These are phyloP conservation scores for Yponomeuta evonymella DNA, from an alignment of 2,888 invertebrate species.

Conservation along the genomic window DNA sequence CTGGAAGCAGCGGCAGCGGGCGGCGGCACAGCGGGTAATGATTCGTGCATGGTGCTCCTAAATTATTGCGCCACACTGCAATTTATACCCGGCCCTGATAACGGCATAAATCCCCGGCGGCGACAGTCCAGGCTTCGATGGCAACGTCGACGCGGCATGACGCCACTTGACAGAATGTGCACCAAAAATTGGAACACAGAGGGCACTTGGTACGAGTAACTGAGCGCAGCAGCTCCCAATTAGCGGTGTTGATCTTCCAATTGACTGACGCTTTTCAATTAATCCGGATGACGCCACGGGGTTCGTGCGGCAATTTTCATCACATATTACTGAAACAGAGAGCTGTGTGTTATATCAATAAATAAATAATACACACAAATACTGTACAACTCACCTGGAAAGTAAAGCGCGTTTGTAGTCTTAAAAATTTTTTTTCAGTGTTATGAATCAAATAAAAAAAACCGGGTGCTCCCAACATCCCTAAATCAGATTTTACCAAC, in stretches of 20 bases:
- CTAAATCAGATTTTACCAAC: too few species aligned
- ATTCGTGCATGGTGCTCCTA: slow-evolving; percentile 73
- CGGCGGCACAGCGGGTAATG: slow-evolving; percentile 68
- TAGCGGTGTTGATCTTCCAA: slow-evolving; percentile 14
- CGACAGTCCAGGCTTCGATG: slow-evolving; percentile 63
- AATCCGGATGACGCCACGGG: slow-evolving; percentile 3
- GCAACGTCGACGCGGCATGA: slow-evolving; percentile 61
- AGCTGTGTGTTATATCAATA: too few species aligned
- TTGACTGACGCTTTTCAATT: slow-evolving; percentile 13
- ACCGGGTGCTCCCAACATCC: too few species aligned
- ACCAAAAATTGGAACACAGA: slow-evolving; percentile 28
- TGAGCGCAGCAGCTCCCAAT: slow-evolving; percentile 17
- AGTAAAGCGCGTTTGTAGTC: too few species aligned
- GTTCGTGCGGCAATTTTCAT: not conserved
- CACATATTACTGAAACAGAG: not conserved
- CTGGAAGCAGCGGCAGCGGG: slow-evolving; percentile 32
- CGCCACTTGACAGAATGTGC: slow-evolving; percentile 51
- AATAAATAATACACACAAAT: too few species aligned
- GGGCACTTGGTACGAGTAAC: not conserved
- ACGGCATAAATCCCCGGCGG: slow-evolving; percentile 68
- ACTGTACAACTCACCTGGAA: too few species aligned
- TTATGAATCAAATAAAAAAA: too few species aligned
- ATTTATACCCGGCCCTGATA: slow-evolving; percentile 71
- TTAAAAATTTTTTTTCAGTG: too few species aligned
- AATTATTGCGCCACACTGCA: slow-evolving; percentile 69